Conservation (phyloP, 2,888 invertebrate genomes). For the Trissonchulus latispiculum region DNA sequence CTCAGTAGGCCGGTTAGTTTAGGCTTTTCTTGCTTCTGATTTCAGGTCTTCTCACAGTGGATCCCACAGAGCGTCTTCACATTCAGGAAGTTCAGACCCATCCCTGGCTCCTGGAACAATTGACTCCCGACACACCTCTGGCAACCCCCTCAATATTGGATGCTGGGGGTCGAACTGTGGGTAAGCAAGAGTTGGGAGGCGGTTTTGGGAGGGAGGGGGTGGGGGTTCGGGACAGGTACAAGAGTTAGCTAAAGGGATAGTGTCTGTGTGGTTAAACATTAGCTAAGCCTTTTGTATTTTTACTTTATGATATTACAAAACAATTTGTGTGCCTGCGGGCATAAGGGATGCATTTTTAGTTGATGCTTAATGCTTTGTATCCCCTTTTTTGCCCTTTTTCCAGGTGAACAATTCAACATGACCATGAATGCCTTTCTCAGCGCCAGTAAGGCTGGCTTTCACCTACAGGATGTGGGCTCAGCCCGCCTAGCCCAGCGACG, state of each 20-base stretch:
- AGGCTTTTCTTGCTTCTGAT: neutral
- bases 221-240: no score
- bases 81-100: constrained; percentile 59
- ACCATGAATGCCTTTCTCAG: constrained; percentile 60
- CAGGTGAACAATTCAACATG: constrained; percentile 50
- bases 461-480: constrained; percentile 59
- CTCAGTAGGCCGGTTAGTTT: neutral
- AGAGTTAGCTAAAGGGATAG: no score
- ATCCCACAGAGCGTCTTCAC: constrained; percentile 61
- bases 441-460: constrained; percentile 62
- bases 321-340: no score
- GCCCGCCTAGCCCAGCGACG: constrained; percentile 62
- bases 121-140: constrained; percentile 39
- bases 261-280: no score
- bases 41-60: constrained; percentile 63
- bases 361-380: no score
- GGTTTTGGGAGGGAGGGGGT: no score
- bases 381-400: constrained; percentile 20
- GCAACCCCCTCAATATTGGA: constrained; percentile 39
- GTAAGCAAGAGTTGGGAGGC: no score
- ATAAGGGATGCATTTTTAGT: no score
- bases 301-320: no score
- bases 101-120: constrained; percentile 55
- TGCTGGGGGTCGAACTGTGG: constrained; percentile 25
- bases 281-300: no score